These are phyloP conservation scores for Drosophila triauraria DNA, from an alignment of 1,140 invertebrate species.

Conservation along the genomic window DNA sequence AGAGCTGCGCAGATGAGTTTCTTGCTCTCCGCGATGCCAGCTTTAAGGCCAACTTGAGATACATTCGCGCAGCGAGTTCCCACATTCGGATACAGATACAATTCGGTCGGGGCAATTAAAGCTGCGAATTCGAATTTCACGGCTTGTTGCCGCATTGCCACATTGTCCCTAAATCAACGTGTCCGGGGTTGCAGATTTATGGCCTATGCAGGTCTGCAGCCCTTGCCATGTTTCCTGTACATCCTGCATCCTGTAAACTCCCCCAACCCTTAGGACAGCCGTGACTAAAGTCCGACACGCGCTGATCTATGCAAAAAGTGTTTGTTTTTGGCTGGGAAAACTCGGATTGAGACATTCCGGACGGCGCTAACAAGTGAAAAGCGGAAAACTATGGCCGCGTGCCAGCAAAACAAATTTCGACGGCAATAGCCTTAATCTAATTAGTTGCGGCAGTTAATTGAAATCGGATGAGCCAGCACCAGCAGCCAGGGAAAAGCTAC, in stretches of 20 bases:
- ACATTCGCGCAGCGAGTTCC: constrained; percentile 31
- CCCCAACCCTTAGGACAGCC: constrained; percentile 9
- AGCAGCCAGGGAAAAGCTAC: neutral
- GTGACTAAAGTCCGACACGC: constrained; percentile 70
- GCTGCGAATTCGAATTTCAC: constrained; percentile 52
- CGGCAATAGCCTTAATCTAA: constrained; percentile 72
- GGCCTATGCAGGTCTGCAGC: constrained; percentile 44
- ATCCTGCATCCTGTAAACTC: constrained; percentile 7
- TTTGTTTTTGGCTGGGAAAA: constrained; percentile 58
- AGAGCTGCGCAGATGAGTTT: constrained; percentile 70
- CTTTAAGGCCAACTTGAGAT: constrained; percentile 27
- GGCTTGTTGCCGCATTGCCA: constrained; percentile 79
- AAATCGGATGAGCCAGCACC: constrained; percentile 64
- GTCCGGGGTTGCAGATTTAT: constrained; percentile 62
- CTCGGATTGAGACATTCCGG: constrained; percentile 46
- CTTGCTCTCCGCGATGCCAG: constrained; percentile 21
- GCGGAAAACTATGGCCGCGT: constrained; percentile 64
- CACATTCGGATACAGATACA: constrained; percentile 27
- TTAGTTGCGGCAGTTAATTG: constrained; percentile 79
- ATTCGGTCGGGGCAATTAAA: constrained; percentile 62
- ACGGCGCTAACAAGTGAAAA: constrained; percentile 61
- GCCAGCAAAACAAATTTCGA: constrained; percentile 57
- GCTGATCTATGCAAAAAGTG: constrained; percentile 64
- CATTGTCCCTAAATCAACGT: constrained; percentile 77
- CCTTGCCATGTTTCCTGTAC: constrained; percentile 5